Percentiles rank a stretch among this genome's conserved stretches.
These are phyloP conservation scores for Nicator chloris DNA, from an alignment of 2,113 vertebrate genomes.

Conservation along the genomic window DNA sequence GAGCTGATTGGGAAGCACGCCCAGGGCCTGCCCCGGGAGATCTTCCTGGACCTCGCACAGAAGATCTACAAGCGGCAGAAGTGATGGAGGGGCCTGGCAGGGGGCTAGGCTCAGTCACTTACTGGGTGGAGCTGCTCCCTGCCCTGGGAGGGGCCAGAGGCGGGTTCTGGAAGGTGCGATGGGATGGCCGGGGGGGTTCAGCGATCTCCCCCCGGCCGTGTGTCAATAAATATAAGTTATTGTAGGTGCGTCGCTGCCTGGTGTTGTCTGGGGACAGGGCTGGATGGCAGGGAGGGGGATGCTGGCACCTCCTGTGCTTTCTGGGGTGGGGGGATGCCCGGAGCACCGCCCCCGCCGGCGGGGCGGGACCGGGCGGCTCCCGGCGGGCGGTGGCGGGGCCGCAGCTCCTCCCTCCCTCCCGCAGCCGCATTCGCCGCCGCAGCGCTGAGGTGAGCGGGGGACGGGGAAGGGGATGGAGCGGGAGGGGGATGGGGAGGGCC, in stretches of 20 bases:
- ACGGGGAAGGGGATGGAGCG: not conserved
- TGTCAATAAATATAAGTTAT: slow-evolving; percentile 16
- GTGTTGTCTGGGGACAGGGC: not conserved
- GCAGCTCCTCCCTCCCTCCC: not conserved
- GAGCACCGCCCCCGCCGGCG: not conserved
- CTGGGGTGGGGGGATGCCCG: not conserved
- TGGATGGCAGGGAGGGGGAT: not conserved
- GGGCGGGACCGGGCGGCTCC: not conserved
- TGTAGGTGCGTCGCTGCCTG: not conserved
- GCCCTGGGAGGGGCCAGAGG: not conserved
- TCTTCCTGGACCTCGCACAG: slow-evolving; percentile 84
- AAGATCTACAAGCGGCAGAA: slow-evolving; percentile 92
- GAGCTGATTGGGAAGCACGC: slow-evolving; percentile 76
- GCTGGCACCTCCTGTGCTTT: not conserved
- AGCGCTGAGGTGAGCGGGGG: not conserved
- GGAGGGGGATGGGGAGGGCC: not conserved
- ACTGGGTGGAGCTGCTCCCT: not conserved
- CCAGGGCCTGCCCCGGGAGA: slow-evolving; percentile 70
- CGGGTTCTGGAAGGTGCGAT: rapidly evolving
- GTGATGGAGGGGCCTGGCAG: slow-evolving; percentile 41
- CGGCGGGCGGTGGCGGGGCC: not conserved
- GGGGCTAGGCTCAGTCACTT: rapidly evolving
- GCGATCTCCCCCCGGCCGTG: no score
- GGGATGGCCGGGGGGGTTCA: not conserved
- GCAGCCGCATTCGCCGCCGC: not conserved